Evolutionary conservation across 2,113 vertebrate species (phyloP), one percentile per base, ranked within the genome.

Genomic region (Delphinus delphis): DNA sequence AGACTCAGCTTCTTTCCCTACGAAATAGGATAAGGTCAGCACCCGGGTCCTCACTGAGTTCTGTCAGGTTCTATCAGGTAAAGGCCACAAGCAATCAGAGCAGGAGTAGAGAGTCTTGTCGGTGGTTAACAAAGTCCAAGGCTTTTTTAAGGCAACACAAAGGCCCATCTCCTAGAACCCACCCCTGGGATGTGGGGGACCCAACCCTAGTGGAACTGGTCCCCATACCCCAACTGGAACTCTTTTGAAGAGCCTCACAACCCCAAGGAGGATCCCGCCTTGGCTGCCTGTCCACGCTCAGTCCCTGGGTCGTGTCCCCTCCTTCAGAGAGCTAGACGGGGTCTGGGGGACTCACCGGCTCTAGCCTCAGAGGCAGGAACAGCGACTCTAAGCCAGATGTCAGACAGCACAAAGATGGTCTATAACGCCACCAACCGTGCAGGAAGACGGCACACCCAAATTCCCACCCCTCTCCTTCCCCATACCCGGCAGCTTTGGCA

Each of bases 391-490:
- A 55, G 58, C 25, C 8, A 8, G 62, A 28, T 5, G 1, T 13
- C 11, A 0, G 44, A 38, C 5, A 3, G 3, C 76, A 65, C 82
- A 25, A 25, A 41, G n/a, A 13, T 60, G 38, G 33, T 53, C 86
- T 62, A 1, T 25, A 4, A 0, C 3, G 25, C 47, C 76, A 55
- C 44, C 38, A 28, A 0, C 14, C 6, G 4, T 2, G 38, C 17
- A 21, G 25, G 47, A 15, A 33, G 70, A 21, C 0, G 9, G 58
- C 47, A 14, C 44, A 5, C 18, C 41, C 74, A 15, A n/a, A 15
- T 7, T 20, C 63, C 79, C 10, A 2, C 17, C 2, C 60, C 3
- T 1, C 2, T 1, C 80, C 26, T 17, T 17, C 38, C 38, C 26
- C 11, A 26, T 5, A 1, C 10, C 21, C 13, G 0, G 21, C 38